Evolutionary conservation across 2,888 invertebrate genomes (phyloP), one percentile per base, ranked within the genome.

Genomic region (Cordilura impudica): DNA sequence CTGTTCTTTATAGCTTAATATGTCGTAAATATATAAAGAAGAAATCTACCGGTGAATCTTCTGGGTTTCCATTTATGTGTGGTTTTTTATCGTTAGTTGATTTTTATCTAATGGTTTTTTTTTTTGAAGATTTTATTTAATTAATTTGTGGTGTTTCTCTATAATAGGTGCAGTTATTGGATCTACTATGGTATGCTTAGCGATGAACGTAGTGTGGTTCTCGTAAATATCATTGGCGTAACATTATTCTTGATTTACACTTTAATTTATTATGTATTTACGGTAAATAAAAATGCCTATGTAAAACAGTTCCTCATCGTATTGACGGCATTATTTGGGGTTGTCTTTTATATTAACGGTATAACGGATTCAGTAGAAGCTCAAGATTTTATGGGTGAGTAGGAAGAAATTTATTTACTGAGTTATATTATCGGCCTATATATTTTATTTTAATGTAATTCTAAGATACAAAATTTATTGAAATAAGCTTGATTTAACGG

Each of bases 171-270:
- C 85, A 92, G 92, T 83, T 90, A 96, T 71, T 97, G 97, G 97
- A 89, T 96, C 31, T 91, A 94, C 58, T 97, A 97, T 90, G 96
- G 96, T 31, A 90, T 94, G 81, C 89, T 94, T 69, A 95, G 95
- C 84, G 89, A 91, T 81, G 96, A 97, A 86, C 90, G 90, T 65
- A 94, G 94, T 74, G 91, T 97, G 83, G 91, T 94, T 63, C 89
- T 94, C 84, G 95, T 96, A 0, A 97, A 97, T 88, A 89, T 91
- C 31, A 92, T 96, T 84, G 97, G 97, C 14, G 88, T 93, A 4
- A 88, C 92, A 10, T 90, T 96, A 58, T 95, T 96, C 91, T 88
- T 93, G 54, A 89, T 91, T 23, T 97, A 97, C 87, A 91, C 93
- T 3, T 84, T 93, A 43, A 92, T 94, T 81, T 97, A 94, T 90